Evolutionary conservation across 2,888 invertebrate species (phyloP), one percentile per base, ranked within the genome.

Genomic region (Mimumesa dahlbomi): DNA sequence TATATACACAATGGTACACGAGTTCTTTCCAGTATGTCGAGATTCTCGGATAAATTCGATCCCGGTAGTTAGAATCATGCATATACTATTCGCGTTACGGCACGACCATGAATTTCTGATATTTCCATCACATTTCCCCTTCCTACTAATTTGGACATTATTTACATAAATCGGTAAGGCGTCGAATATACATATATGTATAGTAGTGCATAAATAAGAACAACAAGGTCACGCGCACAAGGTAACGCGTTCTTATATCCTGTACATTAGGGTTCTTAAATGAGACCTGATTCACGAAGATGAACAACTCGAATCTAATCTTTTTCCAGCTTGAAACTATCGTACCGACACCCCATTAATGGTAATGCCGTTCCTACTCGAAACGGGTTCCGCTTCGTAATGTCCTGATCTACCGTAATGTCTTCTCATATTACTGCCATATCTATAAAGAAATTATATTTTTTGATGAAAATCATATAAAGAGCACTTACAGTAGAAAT

Each of bases 311-410:
- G 11, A 13, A 14, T 46, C 50, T 53, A 48, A 38, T 31, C 0
- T 9, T 36, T 21, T 25, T 25, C 25, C 3, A 3, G 25, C 25
- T 29, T 56, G 22, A 6, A 76, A 82, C 90, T 92, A 96, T 91
- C 95, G 94, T 50, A 96, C 95, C 36, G 96, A 94, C 46, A 96
- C 96, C 6, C 96, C 97, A 86, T 97, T 97, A 82, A 97, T 96
- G 43, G 97, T 97, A 82, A 97, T 95, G 18, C 93, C 93, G 48
- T 93, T 93, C 69, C 91, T 90, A 71, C 90, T 90, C 34, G 91
- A 90, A 0, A 91, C 89, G 7, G 95, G 94, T 79, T 94, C 94
- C 0, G 94, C 94, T 66, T 93, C 93, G 85, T 93, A 93, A 45
- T 89, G 89, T 57, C 89, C 86, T 6, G 89, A 83, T 72, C 88